Evolutionary conservation across 2,113 vertebrate species (phyloP).

Genomic region (Barnardius zonarius): DNA sequence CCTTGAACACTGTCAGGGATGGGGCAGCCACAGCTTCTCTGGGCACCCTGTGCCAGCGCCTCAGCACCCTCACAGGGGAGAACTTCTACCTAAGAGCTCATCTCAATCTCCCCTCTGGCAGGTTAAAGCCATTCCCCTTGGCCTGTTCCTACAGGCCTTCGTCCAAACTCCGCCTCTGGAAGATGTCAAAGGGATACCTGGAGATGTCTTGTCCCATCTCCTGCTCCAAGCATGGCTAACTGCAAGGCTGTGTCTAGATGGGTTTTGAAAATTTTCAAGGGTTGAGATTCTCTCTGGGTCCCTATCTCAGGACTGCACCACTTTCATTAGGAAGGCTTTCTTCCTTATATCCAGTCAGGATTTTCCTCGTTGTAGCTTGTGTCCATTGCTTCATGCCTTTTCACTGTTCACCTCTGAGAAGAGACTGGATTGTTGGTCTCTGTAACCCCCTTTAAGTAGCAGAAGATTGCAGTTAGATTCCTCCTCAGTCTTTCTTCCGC

Average conservation of each 20-base stretch:
- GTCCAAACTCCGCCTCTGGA: background rate
- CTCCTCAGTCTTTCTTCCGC: background rate
- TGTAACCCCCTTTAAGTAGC: background rate
- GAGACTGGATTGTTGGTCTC: background rate
- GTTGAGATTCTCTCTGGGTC: background rate
- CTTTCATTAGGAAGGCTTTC: background rate
- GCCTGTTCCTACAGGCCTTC: background rate
- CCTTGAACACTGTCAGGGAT: too few relatives aligned
- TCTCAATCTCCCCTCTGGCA: background rate
- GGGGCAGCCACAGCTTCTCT: background rate
- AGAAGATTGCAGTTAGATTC: background rate
- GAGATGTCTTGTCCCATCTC: background rate
- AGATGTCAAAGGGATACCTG: background rate
- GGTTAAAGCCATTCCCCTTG: background rate
- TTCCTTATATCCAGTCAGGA: background rate
- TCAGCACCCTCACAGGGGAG: background rate
- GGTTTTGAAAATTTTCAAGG: background rate
- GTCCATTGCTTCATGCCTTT: background rate
- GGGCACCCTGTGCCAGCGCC: background rate
- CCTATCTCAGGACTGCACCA: background rate
- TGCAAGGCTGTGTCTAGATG: background rate
- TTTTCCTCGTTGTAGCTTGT: background rate
- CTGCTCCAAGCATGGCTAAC: background rate
- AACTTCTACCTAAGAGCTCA: background rate
- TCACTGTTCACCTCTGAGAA: background rate